Evolutionary conservation across 2,888 invertebrate species (phyloP).

Genomic region (Alviniconcha strummeri): DNA sequence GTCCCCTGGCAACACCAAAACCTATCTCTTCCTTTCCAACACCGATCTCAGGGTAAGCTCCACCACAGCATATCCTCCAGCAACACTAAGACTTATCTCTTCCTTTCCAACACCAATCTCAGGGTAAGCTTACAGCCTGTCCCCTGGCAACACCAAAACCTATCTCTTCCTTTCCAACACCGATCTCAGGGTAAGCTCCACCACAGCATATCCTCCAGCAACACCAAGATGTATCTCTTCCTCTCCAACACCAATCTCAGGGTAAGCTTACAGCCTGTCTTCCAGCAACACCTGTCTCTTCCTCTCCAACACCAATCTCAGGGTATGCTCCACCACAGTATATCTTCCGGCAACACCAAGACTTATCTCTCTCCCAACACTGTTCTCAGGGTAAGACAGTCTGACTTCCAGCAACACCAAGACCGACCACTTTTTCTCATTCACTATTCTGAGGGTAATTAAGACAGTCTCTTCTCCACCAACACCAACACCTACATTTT

Average conservation of each 20-base stretch:
- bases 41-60: slow-evolving; percentile 69
- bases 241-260: slow-evolving; percentile 68
- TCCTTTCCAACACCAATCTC: slow-evolving; percentile 67
- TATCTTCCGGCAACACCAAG: slow-evolving; percentile 59
- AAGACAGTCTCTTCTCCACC: slow-evolving; percentile 58
- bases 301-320: slow-evolving; percentile 67
- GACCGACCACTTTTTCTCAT: slow-evolving; percentile 64
- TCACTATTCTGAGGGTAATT: slow-evolving; percentile 68
- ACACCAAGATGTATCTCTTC: slow-evolving; percentile 63
- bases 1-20: slow-evolving; percentile 57
- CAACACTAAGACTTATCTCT: slow-evolving; percentile 62
- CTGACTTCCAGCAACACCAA: slow-evolving; percentile 59
- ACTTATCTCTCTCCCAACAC: slow-evolving; percentile 67
- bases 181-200: slow-evolving; percentile 68
- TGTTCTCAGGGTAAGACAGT: slow-evolving; percentile 64
- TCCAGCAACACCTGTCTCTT: slow-evolving; percentile 64
- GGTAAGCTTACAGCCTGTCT: slow-evolving; percentile 56
- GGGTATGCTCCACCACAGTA: slow-evolving; percentile 61
- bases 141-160: slow-evolving; percentile 58
- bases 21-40: slow-evolving; percentile 66
- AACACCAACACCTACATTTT: slow-evolving; percentile 63
- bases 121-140: slow-evolving; percentile 60
- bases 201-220: slow-evolving; percentile 59
- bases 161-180: slow-evolving; percentile 55
- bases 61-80: slow-evolving; percentile 60